These are phyloP conservation scores for Planococcus citri DNA, from an alignment of 1,140 invertebrate genomes.

Conservation along the genomic window DNA sequence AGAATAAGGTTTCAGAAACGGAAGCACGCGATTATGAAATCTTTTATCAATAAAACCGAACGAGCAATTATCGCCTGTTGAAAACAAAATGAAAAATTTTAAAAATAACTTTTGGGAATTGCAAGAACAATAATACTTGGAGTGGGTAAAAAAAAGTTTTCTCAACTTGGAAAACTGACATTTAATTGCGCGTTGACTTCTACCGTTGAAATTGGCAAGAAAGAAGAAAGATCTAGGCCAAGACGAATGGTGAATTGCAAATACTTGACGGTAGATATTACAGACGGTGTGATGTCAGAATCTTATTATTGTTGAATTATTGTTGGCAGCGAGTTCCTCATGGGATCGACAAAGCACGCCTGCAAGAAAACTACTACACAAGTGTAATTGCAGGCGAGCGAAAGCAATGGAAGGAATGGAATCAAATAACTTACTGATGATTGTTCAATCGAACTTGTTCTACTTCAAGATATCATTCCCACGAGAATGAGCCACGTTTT, in stretches of 20 bases:
- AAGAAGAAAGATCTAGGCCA: slow-evolving; percentile 10
- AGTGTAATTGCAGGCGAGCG: slow-evolving; percentile 16
- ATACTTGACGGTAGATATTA: not conserved
- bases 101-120: slow-evolving; percentile 2
- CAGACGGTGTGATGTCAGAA: slow-evolving; percentile 16
- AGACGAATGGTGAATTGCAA: slow-evolving; percentile 12
- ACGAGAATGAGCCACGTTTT: slow-evolving; percentile 7
- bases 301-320: slow-evolving; percentile 19
- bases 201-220: slow-evolving; percentile 1
- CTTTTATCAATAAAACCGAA: not conserved
- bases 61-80: not conserved
- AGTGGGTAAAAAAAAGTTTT: not conserved
- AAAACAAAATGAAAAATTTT: slow-evolving; percentile 3
- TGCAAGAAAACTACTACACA: not conserved
- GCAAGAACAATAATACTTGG: not conserved
- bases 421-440: slow-evolving; percentile 19
- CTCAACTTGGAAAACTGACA: not conserved
- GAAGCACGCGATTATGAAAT: not conserved
- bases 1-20: not conserved
- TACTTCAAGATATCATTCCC: slow-evolving; percentile 18
- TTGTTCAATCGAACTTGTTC: slow-evolving; percentile 20
- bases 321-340: slow-evolving; percentile 10
- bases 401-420: slow-evolving; percentile 14
- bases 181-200: slow-evolving; percentile 6
- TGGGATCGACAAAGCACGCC: slow-evolving; percentile 14